A percentile compares a stretch with the other conserved stretches of the same genome.
Conservation (phyloP, 2,797 vertebrate genomes). For the Enteromius fasciolatus region DNA sequence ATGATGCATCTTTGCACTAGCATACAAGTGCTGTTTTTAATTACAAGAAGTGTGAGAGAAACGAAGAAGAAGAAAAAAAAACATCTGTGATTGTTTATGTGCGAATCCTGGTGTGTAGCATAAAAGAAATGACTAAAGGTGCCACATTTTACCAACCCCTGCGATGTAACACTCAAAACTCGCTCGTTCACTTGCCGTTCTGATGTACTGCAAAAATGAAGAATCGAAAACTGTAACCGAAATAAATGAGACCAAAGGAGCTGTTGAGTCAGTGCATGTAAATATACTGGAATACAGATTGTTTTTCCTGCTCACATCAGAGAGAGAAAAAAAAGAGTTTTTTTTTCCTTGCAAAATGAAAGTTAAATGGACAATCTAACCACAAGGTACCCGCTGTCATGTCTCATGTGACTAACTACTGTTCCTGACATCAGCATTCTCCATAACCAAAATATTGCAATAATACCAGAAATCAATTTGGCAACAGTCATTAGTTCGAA, state of each 20-base stretch:
- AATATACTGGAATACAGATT: slow-evolving; percentile 30
- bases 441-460: slow-evolving; percentile 25
- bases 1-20: slow-evolving; percentile 67
- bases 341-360: slow-evolving; percentile 3
- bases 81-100: slow-evolving; percentile 28
- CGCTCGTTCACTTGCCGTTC: not conserved
- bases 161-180: not conserved
- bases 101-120: not conserved
- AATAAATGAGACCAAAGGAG: slow-evolving; percentile 15
- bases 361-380: not conserved
- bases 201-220: not conserved
- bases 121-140: slow-evolving; percentile 12
- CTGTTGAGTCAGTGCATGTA: slow-evolving; percentile 36
- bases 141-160: not conserved
- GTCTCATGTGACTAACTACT: slow-evolving; percentile 20
- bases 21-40: slow-evolving; percentile 66
- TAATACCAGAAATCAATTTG: slow-evolving; percentile 32
- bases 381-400: not conserved
- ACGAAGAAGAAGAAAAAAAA: not conserved
- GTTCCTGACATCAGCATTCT: slow-evolving; percentile 46
- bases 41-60: slow-evolving; percentile 73
- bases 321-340: not conserved
- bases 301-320: not conserved
- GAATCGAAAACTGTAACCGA: slow-evolving; percentile 26
- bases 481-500: slow-evolving; percentile 26